These are phyloP conservation scores for Acanthaster planci DNA, from an alignment of 35 echinoderm and acorn worm genomes.

Conservation along the genomic window DNA sequence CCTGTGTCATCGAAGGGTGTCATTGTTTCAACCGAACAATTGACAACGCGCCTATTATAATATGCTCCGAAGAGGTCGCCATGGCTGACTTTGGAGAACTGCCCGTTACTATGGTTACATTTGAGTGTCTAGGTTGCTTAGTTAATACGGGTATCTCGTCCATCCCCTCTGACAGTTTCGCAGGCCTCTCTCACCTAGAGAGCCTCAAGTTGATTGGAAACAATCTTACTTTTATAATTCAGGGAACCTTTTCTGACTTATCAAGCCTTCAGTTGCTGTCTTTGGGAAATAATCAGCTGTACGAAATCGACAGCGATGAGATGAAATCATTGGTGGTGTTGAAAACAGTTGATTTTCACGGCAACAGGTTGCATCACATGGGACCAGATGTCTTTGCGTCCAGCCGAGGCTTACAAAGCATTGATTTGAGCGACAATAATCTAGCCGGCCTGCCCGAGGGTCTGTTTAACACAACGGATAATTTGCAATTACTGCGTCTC, in stretches of 20 bases:
- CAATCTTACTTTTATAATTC: conserved; percentile 4
- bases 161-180: conserved; percentile 12
- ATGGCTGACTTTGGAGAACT: not conserved
- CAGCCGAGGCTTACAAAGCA: not conserved
- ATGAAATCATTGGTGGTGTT: not conserved
- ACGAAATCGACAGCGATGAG: not conserved
- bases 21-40: not conserved
- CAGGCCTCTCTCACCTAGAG: not conserved
- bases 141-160: not conserved
- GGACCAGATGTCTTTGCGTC: not conserved
- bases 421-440: conserved; percentile 33
- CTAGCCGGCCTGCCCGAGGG: conserved; percentile 28
- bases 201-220: conserved; percentile 14
- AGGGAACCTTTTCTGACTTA: conserved; percentile 23
- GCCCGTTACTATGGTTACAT: not conserved
- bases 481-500: not conserved
- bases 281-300: conserved; percentile 13
- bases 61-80: not conserved
- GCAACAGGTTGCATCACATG: not conserved
- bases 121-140: not conserved
- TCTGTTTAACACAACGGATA: conserved; percentile 21
- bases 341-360: not conserved
- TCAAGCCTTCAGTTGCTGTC: conserved; percentile 19
- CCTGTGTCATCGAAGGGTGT: not conserved
- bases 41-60: not conserved